Evolutionary conservation across 2,888 invertebrate genomes (phyloP).

Genomic region (Erebia aethiops): DNA sequence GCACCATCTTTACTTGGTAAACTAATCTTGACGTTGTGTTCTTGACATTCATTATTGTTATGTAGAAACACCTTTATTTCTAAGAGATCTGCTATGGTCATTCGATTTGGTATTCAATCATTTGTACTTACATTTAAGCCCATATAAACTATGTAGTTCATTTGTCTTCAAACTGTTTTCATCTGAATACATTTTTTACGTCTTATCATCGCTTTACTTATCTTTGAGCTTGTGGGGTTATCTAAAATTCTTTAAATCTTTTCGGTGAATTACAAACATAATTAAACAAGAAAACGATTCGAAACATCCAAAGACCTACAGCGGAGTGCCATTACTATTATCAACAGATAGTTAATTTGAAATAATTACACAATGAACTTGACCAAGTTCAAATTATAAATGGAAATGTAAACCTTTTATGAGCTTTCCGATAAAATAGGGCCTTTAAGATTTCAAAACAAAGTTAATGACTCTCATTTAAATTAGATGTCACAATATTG

Average conservation of each 20-base stretch:
- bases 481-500: conserved; percentile 31
- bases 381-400: conserved; percentile 29
- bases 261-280: conserved; percentile 27
- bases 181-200: conserved; percentile 1
- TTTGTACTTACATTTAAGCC: conserved; percentile 5
- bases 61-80: conserved; percentile 37
- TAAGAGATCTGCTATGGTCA: conserved; percentile 13
- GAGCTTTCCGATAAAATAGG: conserved; percentile 28
- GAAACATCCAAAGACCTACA: conserved; percentile 36
- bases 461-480: conserved; percentile 19
- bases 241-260: conserved; percentile 22
- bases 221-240: conserved; percentile 5
- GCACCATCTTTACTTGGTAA: conserved; percentile 59
- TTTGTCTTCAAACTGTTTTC: background rate
- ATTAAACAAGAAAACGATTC: conserved; percentile 30
- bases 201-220: conserved; percentile 5
- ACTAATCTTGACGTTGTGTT: conserved; percentile 59
- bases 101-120: conserved; percentile 24
- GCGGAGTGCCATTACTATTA: conserved; percentile 35
- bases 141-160: background rate
- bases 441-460: conserved; percentile 25
- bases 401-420: conserved; percentile 34
- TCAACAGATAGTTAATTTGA: conserved; percentile 33
- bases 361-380: conserved; percentile 34
- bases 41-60: conserved; percentile 50